A percentile compares a stretch with the other conserved stretches of the same genome.
These are phyloP conservation scores for Lasiurus borealis DNA, from an alignment of 2,113 vertebrate genomes.

Conservation along the genomic window DNA sequence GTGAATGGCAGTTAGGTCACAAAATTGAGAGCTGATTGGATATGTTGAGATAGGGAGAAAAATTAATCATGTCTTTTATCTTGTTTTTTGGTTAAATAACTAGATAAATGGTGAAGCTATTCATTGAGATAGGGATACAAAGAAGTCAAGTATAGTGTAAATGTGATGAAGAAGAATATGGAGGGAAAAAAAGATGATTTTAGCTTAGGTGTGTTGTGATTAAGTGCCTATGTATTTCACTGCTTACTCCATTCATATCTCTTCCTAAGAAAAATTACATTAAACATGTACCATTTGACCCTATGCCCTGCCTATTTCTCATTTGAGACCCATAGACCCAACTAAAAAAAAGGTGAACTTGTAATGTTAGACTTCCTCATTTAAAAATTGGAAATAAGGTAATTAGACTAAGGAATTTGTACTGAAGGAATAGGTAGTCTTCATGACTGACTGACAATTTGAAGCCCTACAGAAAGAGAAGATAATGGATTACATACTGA, in stretches of 20 bases:
- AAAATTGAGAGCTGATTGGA: background rate
- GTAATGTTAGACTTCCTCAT: background rate
- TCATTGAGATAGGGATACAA: background rate
- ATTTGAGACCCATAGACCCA: background rate
- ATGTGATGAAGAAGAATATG: background rate
- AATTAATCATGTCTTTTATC: background rate
- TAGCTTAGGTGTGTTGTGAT: background rate
- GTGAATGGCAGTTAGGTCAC: background rate
- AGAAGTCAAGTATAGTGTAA: background rate
- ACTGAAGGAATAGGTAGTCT: background rate
- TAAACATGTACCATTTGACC: background rate
- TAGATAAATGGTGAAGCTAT: background rate
- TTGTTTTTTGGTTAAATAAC: background rate
- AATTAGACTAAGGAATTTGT: background rate
- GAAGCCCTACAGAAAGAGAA: background rate
- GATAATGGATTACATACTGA: background rate
- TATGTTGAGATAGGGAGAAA: background rate
- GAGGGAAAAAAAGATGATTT: background rate
- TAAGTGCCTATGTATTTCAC: background rate
- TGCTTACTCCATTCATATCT: background rate
- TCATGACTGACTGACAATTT: background rate
- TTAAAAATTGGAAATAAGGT: background rate
- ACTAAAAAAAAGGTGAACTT: background rate
- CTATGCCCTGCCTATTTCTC: background rate
- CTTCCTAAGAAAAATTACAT: background rate